Base-by-base conservation (phyloP, 2,888 invertebrate species). In the Xanthia icteritia region DNA sequence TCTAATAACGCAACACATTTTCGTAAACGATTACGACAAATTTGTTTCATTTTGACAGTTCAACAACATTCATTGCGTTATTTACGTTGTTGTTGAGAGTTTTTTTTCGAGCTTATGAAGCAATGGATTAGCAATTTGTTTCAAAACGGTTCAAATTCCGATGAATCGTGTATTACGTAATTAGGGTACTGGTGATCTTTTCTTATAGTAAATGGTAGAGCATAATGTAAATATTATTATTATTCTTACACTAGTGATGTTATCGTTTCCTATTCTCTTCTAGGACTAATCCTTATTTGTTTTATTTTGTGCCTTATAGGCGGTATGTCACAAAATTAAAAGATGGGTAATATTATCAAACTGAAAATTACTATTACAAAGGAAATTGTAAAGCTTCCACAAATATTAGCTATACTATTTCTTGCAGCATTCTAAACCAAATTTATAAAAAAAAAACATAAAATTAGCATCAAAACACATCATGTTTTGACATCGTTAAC, bases 401-500 rank as follows among this genome's bases (percentile, higher is more conserved):
- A n/a, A 72, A 36, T n/a, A 67, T 13, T 39, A 5, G n/a, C 45
- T n/a, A 45, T 20, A 42, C 4, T 60, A 8, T 31, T 0, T 2
- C 5, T 42, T 48, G 0, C 5, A 39, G 48, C 5, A 27, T 48
- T 48, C 11, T 17, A 23, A 51, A 61, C 17, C 31, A 36, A 5
- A 20, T 20, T 20, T 20, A 9, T 45, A 56, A 23, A 31, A 63
- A n/a, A 27, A 11, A 0, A 6, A 72, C 45, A 73, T 13, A 13
- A 63, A 15, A 60, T 56, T 74, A 74, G 27, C 17, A n/a, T 78
- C 23, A 39, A 54, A 76, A 76, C 13, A 39, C 42, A 45, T 48
- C 64, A 23, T 66, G 42, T 71, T 80, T 76, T 73, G 54, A 80
- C 56, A 61, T 78, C n/a, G 65, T 71, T 76, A 61, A 60, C 58